A percentile compares a stretch with the other conserved stretches of the same genome.
Conservation (phyloP, 2,888 invertebrate genomes). For the Leptinotarsa rubiginosa region DNA sequence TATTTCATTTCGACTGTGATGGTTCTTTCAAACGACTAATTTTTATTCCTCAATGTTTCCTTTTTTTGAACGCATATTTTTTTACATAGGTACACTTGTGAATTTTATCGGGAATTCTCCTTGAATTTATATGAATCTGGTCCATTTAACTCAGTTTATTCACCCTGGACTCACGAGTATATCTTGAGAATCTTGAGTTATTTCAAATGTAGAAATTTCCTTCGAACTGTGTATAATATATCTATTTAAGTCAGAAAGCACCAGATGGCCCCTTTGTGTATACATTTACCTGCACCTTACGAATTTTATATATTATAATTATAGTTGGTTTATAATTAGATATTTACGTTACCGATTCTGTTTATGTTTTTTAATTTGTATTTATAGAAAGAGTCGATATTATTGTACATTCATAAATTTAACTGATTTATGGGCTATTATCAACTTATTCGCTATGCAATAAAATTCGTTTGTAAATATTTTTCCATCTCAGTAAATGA, state of each 20-base stretch:
- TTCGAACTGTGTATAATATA: slow-evolving; percentile 64
- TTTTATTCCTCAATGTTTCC: no score
- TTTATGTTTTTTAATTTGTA: slow-evolving; percentile 56
- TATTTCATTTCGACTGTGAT: no score
- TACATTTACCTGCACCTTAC: slow-evolving; percentile 65
- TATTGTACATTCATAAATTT: slow-evolving; percentile 45
- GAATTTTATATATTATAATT: slow-evolving; percentile 62
- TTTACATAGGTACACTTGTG: no score
- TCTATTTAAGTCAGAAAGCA: slow-evolving; percentile 62
- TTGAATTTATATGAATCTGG: neutral
- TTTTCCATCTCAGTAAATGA: slow-evolving; percentile 24
- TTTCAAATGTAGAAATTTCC: slow-evolving; percentile 63
- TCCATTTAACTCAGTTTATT: neutral
- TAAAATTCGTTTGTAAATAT: slow-evolving; percentile 45
- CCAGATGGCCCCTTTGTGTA: slow-evolving; percentile 65
- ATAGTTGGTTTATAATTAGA: slow-evolving; percentile 60
- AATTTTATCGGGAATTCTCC: no score
- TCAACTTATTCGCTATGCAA: slow-evolving; percentile 46
- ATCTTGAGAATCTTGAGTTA: slow-evolving; percentile 50
- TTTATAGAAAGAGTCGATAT: slow-evolving; percentile 50
- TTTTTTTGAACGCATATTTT: no score
- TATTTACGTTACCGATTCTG: slow-evolving; percentile 56
- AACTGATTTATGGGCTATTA: slow-evolving; percentile 40
- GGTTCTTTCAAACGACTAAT: no score
- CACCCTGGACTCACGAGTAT: slow-evolving; percentile 35